Conservation (phyloP, 2,888 invertebrate species). For the Pyrrhosoma nymphula region DNA sequence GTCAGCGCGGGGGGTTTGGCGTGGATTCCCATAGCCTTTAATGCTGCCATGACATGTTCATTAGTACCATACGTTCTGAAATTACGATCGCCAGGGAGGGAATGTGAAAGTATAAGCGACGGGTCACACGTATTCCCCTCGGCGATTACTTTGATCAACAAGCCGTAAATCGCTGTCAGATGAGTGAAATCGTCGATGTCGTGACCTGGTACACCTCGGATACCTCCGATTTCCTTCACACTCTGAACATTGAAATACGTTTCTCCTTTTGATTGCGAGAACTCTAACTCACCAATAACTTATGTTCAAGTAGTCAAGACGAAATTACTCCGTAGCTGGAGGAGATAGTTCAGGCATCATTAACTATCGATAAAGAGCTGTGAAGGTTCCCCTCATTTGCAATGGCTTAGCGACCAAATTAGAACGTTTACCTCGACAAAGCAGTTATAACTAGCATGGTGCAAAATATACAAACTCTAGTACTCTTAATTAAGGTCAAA, state of each 20-base stretch:
- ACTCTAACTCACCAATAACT: not conserved
- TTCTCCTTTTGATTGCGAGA: not conserved
- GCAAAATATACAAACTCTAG: too few relatives aligned
- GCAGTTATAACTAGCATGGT: too few relatives aligned
- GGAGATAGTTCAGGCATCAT: not conserved
- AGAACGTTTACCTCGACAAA: too few relatives aligned
- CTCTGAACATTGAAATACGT: not conserved
- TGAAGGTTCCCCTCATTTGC: not conserved
- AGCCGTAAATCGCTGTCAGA: not conserved
- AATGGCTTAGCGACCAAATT: too few relatives aligned
- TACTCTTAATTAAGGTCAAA: too few relatives aligned
- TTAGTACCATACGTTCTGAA: not conserved
- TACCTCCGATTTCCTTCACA: not conserved
- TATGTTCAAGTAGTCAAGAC: not conserved
- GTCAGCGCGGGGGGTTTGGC: not conserved
- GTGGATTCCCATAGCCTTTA: not conserved
- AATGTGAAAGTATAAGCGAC: slow-evolving; percentile 21
- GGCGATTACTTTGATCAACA: not conserved
- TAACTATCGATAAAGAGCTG: not conserved
- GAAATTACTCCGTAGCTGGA: not conserved
- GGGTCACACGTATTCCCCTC: not conserved
- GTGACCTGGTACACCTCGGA: not conserved
- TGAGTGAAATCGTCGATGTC: not conserved
- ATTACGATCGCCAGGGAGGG: not conserved
- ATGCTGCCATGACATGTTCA: slow-evolving; percentile 12